A percentile compares a stretch with the other conserved stretches of the same genome.
These are phyloP conservation scores for Macquaria ambigua DNA, from an alignment of 2,113 vertebrate species.

Conservation along the genomic window DNA sequence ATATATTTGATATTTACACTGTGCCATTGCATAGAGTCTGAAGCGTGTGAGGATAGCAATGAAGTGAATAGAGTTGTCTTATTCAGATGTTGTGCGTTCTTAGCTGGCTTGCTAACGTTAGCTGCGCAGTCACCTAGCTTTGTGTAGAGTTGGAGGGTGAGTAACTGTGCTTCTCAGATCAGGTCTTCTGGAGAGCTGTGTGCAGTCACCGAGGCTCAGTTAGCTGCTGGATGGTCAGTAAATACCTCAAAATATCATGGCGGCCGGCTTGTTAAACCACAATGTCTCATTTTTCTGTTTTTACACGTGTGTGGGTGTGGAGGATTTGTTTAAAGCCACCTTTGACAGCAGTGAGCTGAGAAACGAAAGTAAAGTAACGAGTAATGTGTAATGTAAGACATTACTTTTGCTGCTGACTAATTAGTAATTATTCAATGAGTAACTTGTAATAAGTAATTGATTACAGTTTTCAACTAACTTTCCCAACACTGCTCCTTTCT, in stretches of 20 bases:
- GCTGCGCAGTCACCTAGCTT: too few relatives aligned
- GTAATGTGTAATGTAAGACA: neutral
- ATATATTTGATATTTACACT: constrained; percentile 37
- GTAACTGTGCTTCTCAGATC: neutral
- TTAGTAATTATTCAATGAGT: neutral
- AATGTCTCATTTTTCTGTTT: neutral
- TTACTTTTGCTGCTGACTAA: neutral
- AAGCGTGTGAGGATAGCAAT: neutral
- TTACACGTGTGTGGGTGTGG: neutral
- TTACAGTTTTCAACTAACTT: neutral
- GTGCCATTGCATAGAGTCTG: constrained; percentile 8
- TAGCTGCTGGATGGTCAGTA: neutral
- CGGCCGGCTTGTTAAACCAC: neutral
- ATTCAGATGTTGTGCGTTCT: neutral
- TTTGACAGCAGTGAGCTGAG: neutral
- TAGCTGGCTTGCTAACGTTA: neutral
- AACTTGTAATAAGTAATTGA: neutral
- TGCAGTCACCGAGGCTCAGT: neutral
- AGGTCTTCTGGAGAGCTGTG: neutral
- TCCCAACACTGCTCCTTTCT: neutral
- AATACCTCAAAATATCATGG: neutral
- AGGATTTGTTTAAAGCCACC: neutral
- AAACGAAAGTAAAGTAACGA: neutral
- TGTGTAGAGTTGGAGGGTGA: neutral
- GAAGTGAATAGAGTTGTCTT: neutral